Evolutionary conservation across 2,888 invertebrate species (phyloP), one percentile per base, ranked within the genome.

Genomic region (Tetragonisca angustula): DNA sequence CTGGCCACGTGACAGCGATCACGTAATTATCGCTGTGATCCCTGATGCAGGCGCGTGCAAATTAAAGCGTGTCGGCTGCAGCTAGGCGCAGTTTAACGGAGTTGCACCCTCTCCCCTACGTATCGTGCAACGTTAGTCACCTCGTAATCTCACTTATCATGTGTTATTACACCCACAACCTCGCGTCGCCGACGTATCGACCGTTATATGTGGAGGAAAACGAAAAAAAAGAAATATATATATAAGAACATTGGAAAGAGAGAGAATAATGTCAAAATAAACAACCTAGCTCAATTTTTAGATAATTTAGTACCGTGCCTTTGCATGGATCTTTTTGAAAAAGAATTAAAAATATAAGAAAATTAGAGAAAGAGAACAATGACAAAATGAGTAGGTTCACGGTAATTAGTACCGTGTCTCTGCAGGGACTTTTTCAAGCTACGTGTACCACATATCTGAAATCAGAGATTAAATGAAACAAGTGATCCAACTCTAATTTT

Each of bases 21-120:
- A 62, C 71, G 81, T 79, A 81, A 88, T 84, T 85, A 85, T 86
- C 85, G 84, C 81, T 59, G 50, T 70, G 83, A 79, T 81, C 78
- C 76, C 67, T 56, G 77, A 77, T 70, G 81, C 78, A 62, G 61
- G 61, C 54, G 78, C 70, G 83, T 76, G 83, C 83, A 84, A 85
- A 87, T 87, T 80, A 84, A 86, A 84, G 76, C 73, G 78, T 67
- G 72, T 70, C 56, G 62, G 36, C 64, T 27, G 72, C 27, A 67
- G 59, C 73, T 70, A 65, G 79, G 73, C 64, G 71, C 70, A 72
- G 78, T 78, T 81, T 80, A 80, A 85, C 76, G 64, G 70, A 79
- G 76, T 78, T 76, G 73, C 71, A 69, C 67, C 68, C 81, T 83
- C 32, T 72, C 49, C 69, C 67, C 62, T 54, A 59, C 65, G 27